Evolutionary conservation across 37 sponge, comb jelly and placozoan species (phyloP).

Genomic region (Halichondria panicea): DNA sequence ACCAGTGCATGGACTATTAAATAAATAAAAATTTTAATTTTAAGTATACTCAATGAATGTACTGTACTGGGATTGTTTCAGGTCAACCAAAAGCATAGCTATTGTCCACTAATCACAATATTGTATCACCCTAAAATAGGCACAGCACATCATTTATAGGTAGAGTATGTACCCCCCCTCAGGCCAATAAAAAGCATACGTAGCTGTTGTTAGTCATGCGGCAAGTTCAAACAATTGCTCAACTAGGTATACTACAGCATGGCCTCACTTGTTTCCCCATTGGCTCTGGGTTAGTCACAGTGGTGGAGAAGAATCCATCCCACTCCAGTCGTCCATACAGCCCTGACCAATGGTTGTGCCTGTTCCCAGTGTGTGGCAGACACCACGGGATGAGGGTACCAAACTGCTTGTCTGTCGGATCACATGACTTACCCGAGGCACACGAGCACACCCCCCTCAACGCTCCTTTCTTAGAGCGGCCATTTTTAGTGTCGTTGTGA

Average conservation of each 20-base stretch:
- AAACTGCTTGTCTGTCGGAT: conserved; percentile 85
- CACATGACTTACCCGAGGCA: conserved; percentile 80
- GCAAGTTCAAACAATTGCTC: background rate
- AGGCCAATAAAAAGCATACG: too few relatives aligned
- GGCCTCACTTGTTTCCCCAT: conserved; percentile 91
- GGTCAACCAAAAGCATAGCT: too few relatives aligned
- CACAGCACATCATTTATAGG: too few relatives aligned
- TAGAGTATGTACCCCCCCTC: too few relatives aligned
- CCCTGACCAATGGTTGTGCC: conserved; percentile 94
- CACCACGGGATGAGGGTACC: conserved; percentile 94
- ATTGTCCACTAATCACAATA: too few relatives aligned
- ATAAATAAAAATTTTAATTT: background rate
- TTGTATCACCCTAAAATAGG: too few relatives aligned
- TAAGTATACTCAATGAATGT: too few relatives aligned
- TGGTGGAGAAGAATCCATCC: conserved; percentile 94
- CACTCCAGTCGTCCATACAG: conserved; percentile 90
- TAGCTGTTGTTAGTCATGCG: background rate
- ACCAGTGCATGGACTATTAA: too few relatives aligned
- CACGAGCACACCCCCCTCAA: conserved; percentile 84
- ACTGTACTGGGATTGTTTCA: too few relatives aligned
- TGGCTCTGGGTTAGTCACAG: conserved; percentile 95
- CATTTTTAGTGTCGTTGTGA: conserved; percentile 78
- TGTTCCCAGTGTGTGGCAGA: conserved; percentile 92
- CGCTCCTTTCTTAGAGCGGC: conserved; percentile 35
- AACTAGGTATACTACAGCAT: background rate